These are phyloP conservation scores for Poecilia latipinna DNA, from an alignment of 2,113 vertebrate genomes.

Conservation along the genomic window DNA sequence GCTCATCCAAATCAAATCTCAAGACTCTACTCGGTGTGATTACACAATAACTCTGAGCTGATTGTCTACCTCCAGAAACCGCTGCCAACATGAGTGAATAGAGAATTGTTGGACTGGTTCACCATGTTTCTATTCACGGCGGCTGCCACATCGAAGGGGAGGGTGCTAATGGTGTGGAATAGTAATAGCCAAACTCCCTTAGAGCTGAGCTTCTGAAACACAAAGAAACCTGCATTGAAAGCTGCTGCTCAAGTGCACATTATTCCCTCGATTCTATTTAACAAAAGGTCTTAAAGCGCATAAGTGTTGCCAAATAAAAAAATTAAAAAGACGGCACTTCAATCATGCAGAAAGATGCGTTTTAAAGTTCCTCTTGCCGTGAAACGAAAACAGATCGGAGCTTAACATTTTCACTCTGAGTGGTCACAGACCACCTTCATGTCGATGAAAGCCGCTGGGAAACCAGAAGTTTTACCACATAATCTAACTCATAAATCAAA, in stretches of 20 bases:
- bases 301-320: not conserved
- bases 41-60: conserved; percentile 72
- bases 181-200: conserved; percentile 33
- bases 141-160: conserved; percentile 34
- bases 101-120: conserved; percentile 52
- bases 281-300: conserved; percentile 8
- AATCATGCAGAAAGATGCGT: not conserved
- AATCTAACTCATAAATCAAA: conserved; percentile 63
- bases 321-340: not conserved
- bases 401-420: conserved; percentile 30
- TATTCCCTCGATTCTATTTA: conserved; percentile 2
- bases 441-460: conserved; percentile 47
- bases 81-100: conserved; percentile 52
- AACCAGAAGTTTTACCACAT: conserved; percentile 43
- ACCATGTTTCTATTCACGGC: conserved; percentile 51
- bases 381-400: not conserved
- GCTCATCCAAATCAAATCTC: conserved; percentile 70
- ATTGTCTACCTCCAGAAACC: conserved; percentile 59
- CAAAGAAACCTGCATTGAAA: conserved; percentile 30
- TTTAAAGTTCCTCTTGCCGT: conserved; percentile 14
- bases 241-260: conserved; percentile 22
- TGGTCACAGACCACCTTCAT: conserved; percentile 19
- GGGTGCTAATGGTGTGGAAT: conserved; percentile 52
- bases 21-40: conserved; percentile 59
- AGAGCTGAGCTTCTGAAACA: conserved; percentile 38